Conservation (phyloP, 2,888 invertebrate genomes). For the Cheilosia scutellata region DNA sequence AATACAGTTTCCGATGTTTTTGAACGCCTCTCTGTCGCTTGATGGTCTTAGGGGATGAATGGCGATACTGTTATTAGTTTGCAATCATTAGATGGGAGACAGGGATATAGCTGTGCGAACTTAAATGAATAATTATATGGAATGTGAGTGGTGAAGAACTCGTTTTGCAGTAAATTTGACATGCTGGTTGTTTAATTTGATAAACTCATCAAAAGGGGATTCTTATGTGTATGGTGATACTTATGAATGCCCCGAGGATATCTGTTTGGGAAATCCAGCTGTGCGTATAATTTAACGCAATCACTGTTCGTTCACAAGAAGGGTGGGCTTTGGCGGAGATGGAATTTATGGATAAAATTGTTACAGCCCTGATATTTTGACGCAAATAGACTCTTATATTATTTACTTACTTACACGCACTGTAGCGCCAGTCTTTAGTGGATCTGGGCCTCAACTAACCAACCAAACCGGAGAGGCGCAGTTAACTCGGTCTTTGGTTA, state of each 20-base stretch:
- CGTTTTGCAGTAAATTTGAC: slow-evolving; percentile 63
- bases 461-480: not conserved
- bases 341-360: not conserved
- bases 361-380: not conserved
- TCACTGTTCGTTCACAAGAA: slow-evolving; percentile 13
- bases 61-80: slow-evolving; percentile 77
- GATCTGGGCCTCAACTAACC: too few species aligned
- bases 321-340: not conserved
- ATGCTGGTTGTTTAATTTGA: slow-evolving; percentile 75
- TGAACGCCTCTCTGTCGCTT: slow-evolving; percentile 52
- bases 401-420: too few species aligned
- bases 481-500: not conserved
- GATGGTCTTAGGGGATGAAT: slow-evolving; percentile 34
- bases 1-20: slow-evolving; percentile 75
- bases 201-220: slow-evolving; percentile 28
- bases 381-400: too few species aligned
- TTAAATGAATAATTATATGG: slow-evolving; percentile 68
- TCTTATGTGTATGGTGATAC: slow-evolving; percentile 9
- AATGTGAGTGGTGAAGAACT: slow-evolving; percentile 51
- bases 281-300: slow-evolving; percentile 62
- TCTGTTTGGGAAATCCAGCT: slow-evolving; percentile 66
- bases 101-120: slow-evolving; percentile 29
- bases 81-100: slow-evolving; percentile 51
- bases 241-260: slow-evolving; percentile 50
- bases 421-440: too few species aligned